Evolutionary conservation across 2,888 invertebrate genomes (phyloP).

Genomic region (Parnassius smintheus): DNA sequence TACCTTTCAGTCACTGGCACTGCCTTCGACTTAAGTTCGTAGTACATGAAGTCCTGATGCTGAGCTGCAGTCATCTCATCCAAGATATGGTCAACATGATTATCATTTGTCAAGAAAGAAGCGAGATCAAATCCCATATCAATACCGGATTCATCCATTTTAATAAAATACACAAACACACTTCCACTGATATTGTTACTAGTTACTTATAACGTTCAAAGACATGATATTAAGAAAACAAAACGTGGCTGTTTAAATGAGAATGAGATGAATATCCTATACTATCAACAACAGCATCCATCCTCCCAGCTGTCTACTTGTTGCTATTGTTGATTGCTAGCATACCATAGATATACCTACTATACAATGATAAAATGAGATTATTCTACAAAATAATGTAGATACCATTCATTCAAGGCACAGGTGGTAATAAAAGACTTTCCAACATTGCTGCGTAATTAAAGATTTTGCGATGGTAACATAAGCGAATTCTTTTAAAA

Average conservation of each 20-base stretch:
- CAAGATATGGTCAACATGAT: constrained; percentile 74
- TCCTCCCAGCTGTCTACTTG: constrained; percentile 77
- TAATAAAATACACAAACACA: constrained; percentile 59
- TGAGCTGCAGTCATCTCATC: constrained; percentile 80
- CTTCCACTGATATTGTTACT: constrained; percentile 52
- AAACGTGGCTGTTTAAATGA: constrained; percentile 55
- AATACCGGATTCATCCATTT: constrained; percentile 84
- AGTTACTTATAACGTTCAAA: constrained; percentile 43
- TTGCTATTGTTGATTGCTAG: constrained; percentile 65
- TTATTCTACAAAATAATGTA: constrained; percentile 21
- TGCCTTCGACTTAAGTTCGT: constrained; percentile 83
- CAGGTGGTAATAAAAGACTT: constrained; percentile 10
- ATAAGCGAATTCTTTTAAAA: not conserved
- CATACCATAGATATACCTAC: constrained; percentile 50
- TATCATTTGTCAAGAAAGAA: constrained; percentile 79
- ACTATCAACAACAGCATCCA: constrained; percentile 61
- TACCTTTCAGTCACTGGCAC: constrained; percentile 82
- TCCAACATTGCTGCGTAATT: constrained; percentile 28
- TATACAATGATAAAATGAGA: constrained; percentile 50
- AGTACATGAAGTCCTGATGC: constrained; percentile 83
- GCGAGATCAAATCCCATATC: constrained; percentile 84
- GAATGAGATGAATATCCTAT: constrained; percentile 54
- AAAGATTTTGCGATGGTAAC: constrained; percentile 34
- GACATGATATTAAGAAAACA: constrained; percentile 53
- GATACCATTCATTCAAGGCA: constrained; percentile 2